These are phyloP conservation scores for Zaprionus lineosus DNA, from an alignment of 2,888 invertebrate genomes.

Conservation along the genomic window DNA sequence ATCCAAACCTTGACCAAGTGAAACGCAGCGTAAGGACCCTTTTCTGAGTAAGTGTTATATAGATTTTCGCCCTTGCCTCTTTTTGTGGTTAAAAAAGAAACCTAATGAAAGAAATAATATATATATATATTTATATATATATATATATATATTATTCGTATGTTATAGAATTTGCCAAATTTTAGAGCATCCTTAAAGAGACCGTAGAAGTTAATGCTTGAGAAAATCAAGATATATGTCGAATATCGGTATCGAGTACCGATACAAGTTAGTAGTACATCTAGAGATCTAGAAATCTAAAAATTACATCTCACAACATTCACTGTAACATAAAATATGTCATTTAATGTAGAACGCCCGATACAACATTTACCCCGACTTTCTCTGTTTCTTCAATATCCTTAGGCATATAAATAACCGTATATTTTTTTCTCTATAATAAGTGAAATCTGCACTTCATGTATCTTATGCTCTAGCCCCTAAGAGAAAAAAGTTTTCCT, in stretches of 20 bases:
- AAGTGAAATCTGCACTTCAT: constrained; percentile 48
- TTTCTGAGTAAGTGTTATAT: constrained; percentile 40
- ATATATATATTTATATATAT: constrained; percentile 14
- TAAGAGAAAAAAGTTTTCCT: constrained; percentile 33
- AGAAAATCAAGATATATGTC: constrained; percentile 36
- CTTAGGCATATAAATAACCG: constrained; percentile 35
- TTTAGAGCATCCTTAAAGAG: constrained; percentile 55
- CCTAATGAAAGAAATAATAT: not conserved
- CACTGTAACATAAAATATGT: constrained; percentile 62
- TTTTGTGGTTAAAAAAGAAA: not conserved
- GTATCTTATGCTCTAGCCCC: constrained; percentile 49
- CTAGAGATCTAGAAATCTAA: constrained; percentile 7
- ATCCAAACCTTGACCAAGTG: constrained; percentile 56
- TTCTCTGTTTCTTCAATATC: constrained; percentile 34
- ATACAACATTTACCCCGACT: too few species aligned
- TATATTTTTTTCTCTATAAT: constrained; percentile 53
- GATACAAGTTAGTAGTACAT: constrained; percentile 19
- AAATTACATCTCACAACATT: constrained; percentile 19
- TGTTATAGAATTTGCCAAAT: constrained; percentile 71
- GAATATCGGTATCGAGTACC: constrained; percentile 50
- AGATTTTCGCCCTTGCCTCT: constrained; percentile 27
- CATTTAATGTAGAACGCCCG: constrained; percentile 32
- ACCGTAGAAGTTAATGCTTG: constrained; percentile 19
- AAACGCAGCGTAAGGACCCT: constrained; percentile 48
- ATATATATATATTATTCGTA: constrained; percentile 27